Evolutionary conservation across 2,888 invertebrate species (phyloP).

Genomic region (Drosophila leonis): DNA sequence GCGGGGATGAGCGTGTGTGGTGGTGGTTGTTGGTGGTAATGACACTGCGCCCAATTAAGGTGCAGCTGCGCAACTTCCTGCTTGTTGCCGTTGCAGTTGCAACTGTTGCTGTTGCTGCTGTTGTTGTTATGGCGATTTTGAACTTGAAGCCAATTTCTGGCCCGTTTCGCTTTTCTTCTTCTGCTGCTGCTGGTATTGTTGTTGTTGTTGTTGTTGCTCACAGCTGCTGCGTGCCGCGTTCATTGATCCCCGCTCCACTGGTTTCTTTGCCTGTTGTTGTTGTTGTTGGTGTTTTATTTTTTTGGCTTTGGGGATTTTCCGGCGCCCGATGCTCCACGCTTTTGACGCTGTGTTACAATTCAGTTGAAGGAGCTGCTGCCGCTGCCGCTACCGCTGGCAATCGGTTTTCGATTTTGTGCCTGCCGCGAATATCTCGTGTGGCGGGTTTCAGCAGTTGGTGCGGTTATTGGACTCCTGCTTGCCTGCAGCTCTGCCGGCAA

Average conservation of each 20-base stretch:
- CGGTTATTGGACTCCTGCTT: constrained; percentile 81
- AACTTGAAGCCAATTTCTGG: constrained; percentile 62
- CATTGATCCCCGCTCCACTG: constrained; percentile 69
- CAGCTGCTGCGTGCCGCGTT: constrained; percentile 79
- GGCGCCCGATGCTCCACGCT: constrained; percentile 53
- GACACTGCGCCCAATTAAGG: constrained; percentile 77
- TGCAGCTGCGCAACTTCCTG: constrained; percentile 76
- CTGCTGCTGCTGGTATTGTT: constrained; percentile 43
- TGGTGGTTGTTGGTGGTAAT: constrained; percentile 56
- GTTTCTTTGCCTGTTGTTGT: constrained; percentile 37
- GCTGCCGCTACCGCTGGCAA: constrained; percentile 35
- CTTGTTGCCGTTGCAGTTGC: constrained; percentile 47
- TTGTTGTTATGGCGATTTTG: constrained; percentile 65
- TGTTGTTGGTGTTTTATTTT: constrained; percentile 25
- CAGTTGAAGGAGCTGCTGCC: constrained; percentile 44
- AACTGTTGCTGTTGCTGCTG: constrained; percentile 28
- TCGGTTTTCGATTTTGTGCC: constrained; percentile 60
- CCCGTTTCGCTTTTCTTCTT: constrained; percentile 68
- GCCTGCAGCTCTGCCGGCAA: constrained; percentile 34
- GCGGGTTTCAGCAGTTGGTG: constrained; percentile 66
- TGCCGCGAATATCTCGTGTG: constrained; percentile 77
- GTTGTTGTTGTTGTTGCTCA: constrained; percentile 50
- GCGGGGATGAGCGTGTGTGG: constrained; percentile 54
- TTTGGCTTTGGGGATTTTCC: constrained; percentile 70
- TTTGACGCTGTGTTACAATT: constrained; percentile 67